Conservation (phyloP, 2,888 invertebrate species). For the Escarpia spicata region DNA sequence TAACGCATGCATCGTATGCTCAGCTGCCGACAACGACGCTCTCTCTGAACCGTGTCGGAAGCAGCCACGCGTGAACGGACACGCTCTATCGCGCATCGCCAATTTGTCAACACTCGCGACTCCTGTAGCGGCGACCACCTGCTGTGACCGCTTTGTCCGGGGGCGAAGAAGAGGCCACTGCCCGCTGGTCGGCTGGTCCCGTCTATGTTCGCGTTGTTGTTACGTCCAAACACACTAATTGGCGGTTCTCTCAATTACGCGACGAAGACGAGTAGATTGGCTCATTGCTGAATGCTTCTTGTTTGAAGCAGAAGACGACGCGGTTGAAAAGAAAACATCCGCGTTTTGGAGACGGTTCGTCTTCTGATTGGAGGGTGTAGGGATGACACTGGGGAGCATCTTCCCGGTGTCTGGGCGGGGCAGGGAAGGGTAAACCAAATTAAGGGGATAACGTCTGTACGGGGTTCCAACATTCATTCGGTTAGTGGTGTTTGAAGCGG, state of each 20-base stretch:
- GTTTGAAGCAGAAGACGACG: not conserved
- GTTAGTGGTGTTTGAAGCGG: not conserved
- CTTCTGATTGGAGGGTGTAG: not conserved
- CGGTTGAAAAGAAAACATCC: not conserved
- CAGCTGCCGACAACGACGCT: not conserved
- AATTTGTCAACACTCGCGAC: constrained; percentile 6
- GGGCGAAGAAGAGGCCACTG: not conserved
- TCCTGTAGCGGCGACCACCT: not conserved
- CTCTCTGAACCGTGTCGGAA: not conserved
- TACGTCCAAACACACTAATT: not conserved
- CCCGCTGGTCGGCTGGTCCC: not conserved
- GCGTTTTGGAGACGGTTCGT: not conserved
- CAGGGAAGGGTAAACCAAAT: not conserved
- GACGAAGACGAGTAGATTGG: not conserved
- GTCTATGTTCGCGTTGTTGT: not conserved
- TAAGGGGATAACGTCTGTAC: not conserved
- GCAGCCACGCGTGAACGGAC: not conserved
- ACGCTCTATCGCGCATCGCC: not conserved
- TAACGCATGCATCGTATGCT: not conserved
- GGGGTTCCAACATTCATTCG: not conserved
- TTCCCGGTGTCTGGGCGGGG: not conserved
- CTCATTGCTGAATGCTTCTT: not conserved
- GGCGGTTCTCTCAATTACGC: not conserved
- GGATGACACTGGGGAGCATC: not conserved
- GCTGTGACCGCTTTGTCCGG: not conserved